These are phyloP conservation scores for Nomada fucata DNA, from an alignment of 2,888 invertebrate genomes.

Conservation along the genomic window DNA sequence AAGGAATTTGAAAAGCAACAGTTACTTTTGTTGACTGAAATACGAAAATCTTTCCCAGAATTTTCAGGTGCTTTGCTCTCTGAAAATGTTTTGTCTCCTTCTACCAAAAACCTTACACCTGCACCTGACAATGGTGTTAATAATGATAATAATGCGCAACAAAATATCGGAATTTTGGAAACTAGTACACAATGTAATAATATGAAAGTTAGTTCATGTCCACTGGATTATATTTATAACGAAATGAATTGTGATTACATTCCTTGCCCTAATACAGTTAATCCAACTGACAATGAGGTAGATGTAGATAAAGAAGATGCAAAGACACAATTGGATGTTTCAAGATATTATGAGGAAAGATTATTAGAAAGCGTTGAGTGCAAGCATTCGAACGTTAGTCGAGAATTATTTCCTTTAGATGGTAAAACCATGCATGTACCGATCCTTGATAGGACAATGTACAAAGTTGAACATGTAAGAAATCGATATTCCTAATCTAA, in stretches of 20 bases:
- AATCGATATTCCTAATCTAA: not conserved
- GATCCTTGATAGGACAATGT: constrained; percentile 72
- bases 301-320: not conserved
- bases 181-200: constrained; percentile 11
- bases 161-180: not conserved
- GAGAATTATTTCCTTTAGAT: constrained; percentile 78
- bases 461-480: constrained; percentile 79
- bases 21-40: constrained; percentile 85
- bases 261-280: constrained; percentile 23
- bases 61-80: constrained; percentile 66
- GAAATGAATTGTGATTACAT: constrained; percentile 9
- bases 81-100: constrained; percentile 51
- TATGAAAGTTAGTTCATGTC: constrained; percentile 16
- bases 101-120: not conserved
- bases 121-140: constrained; percentile 6
- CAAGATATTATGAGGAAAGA: constrained; percentile 10
- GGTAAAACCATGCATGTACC: constrained; percentile 74
- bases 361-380: constrained; percentile 12
- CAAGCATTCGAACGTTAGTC: constrained; percentile 73
- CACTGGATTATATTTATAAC: constrained; percentile 39
- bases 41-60: constrained; percentile 82
- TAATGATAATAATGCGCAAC: constrained; percentile 14
- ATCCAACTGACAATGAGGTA: not conserved
- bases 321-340: not conserved
- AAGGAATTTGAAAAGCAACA: constrained; percentile 89